Evolutionary conservation across 2,888 invertebrate genomes (phyloP).

Genomic region (Aporophyla lueneburgensis): DNA sequence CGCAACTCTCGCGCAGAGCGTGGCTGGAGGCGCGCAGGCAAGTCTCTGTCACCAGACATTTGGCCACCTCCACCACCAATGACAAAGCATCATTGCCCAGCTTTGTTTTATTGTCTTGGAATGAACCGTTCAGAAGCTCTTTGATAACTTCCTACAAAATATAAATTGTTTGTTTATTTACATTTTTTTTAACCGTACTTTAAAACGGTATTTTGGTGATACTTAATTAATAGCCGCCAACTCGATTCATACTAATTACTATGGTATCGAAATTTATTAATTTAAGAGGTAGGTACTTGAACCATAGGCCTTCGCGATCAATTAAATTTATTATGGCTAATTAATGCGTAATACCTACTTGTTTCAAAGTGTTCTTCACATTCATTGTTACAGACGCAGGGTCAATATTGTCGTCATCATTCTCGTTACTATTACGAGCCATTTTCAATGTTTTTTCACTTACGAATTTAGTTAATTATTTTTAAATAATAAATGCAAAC

Average conservation of each 20-base stretch:
- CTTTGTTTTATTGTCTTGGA: slow-evolving; percentile 90
- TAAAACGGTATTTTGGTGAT: neutral
- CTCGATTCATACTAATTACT: neutral
- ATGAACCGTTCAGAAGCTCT: slow-evolving; percentile 88
- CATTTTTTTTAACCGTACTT: neutral
- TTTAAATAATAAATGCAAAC: slow-evolving; percentile 34
- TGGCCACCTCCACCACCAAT: slow-evolving; percentile 89
- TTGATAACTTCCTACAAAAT: slow-evolving; percentile 87
- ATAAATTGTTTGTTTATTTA: slow-evolving; percentile 35
- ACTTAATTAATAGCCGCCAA: neutral
- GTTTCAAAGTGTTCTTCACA: slow-evolving; percentile 81
- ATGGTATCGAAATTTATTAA: neutral
- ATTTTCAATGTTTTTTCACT: slow-evolving; percentile 61
- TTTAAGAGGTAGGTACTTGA: neutral
- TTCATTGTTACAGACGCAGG: slow-evolving; percentile 81
- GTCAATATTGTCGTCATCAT: slow-evolving; percentile 80
- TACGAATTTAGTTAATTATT: slow-evolving; percentile 39
- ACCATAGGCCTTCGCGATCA: neutral
- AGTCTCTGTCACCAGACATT: slow-evolving; percentile 90
- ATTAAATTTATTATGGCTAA: slow-evolving; percentile 1
- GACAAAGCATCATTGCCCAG: slow-evolving; percentile 89
- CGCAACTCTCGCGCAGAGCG: slow-evolving; percentile 85
- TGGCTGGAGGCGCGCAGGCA: slow-evolving; percentile 89
- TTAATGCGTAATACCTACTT: slow-evolving; percentile 70
- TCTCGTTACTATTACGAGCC: slow-evolving; percentile 81